Evolutionary conservation across 2,888 invertebrate genomes (phyloP).

Genomic region (Vandiemenella viatica): DNA sequence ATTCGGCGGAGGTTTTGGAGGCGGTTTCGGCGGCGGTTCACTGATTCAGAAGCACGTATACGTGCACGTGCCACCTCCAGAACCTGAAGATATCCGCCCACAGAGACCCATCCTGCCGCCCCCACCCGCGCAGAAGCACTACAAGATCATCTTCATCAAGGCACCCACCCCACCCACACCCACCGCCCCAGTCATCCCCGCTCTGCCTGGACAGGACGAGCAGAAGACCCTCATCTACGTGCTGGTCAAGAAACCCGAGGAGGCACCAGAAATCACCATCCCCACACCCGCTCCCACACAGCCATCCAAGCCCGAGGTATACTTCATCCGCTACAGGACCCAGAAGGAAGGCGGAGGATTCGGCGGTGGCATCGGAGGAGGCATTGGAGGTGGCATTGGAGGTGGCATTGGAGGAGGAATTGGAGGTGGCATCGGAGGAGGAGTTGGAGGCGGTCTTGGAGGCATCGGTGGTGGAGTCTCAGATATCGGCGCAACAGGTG

Average conservation of each 20-base stretch:
- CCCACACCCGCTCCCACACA: constrained; percentile 65
- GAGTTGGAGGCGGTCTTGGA: not conserved
- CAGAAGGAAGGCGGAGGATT: constrained; percentile 30
- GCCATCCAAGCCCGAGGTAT: constrained; percentile 78
- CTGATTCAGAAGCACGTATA: constrained; percentile 63
- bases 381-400: not conserved
- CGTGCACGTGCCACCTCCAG: constrained; percentile 80
- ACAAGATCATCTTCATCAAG: constrained; percentile 88
- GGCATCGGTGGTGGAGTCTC: not conserved
- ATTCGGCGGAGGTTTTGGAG: constrained; percentile 3
- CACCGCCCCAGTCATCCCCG: constrained; percentile 63
- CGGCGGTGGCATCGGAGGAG: not conserved
- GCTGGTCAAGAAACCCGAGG: constrained; percentile 75
- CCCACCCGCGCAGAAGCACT: constrained; percentile 69
- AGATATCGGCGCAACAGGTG: not conserved
- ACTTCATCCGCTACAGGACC: constrained; percentile 74
- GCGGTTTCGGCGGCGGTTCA: constrained; percentile 8
- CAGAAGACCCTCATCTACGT: constrained; percentile 74
- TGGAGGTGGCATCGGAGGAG: not conserved
- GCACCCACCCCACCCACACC: constrained; percentile 73
- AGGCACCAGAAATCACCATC: constrained; percentile 62
- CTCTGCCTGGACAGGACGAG: constrained; percentile 67
- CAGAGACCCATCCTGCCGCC: constrained; percentile 47
- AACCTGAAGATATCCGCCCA: constrained; percentile 51
- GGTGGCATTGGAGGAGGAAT: not conserved